Conservation (phyloP, 1,140 invertebrate species). For the Psix sp. region DNA sequence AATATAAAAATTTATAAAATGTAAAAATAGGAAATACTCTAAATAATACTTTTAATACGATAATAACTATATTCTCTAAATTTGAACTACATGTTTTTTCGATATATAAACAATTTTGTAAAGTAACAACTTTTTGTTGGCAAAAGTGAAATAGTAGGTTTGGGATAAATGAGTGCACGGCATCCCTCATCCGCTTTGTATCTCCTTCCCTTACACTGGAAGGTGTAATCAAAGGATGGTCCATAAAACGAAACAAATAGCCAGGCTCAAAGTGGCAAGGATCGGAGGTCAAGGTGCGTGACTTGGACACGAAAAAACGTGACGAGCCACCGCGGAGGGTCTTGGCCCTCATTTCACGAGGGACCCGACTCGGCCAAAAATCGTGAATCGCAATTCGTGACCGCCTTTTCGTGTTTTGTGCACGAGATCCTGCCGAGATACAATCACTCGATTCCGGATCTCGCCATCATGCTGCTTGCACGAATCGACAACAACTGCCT, state of each 20-base stretch:
- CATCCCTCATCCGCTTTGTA: too few species aligned
- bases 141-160: too few species aligned
- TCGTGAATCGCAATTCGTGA: conserved; percentile 60
- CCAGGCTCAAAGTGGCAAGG: conserved; percentile 36
- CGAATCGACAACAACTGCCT: conserved; percentile 56
- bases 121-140: too few species aligned
- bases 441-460: conserved; percentile 63
- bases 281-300: conserved; percentile 51
- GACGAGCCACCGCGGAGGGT: conserved; percentile 52
- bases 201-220: too few species aligned
- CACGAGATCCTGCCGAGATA: conserved; percentile 58
- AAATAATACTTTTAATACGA: too few species aligned
- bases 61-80: too few species aligned
- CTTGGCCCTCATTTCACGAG: conserved; percentile 46
- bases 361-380: conserved; percentile 50
- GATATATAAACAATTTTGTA: too few species aligned
- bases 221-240: conserved; percentile 23
- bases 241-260: conserved; percentile 38
- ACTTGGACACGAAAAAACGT: conserved; percentile 60
- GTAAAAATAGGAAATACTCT: too few species aligned
- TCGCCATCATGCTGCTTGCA: conserved; percentile 55
- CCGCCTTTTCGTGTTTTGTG: conserved; percentile 61
- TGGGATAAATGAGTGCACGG: too few species aligned
- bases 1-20: too few species aligned
- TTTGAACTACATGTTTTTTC: too few species aligned